Base-by-base conservation (phyloP, 2,797 vertebrate genomes). In the Aldrovandia affinis region DNA sequence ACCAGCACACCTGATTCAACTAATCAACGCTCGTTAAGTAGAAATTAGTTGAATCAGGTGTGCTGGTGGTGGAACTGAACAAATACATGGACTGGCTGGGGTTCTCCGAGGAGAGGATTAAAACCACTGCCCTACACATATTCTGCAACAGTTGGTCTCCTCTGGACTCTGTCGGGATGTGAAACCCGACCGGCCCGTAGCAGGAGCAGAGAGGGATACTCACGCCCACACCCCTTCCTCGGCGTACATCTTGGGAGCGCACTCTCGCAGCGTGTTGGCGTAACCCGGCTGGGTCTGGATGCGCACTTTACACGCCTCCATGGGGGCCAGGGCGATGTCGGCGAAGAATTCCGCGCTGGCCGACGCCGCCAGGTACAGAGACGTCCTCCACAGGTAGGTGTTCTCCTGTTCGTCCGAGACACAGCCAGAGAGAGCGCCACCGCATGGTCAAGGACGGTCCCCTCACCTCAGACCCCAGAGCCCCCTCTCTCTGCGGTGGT, bases 291-390 rank as follows among this genome's bases (percentile, higher is more conserved):
- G 95, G n/a, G 97, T 99, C 93, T 99, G 98, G 92, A 99, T 98
- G 81, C 97, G 97, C 73, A 99, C 98, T 92, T 99, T 99, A 84
- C 94, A 95, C 89, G 98, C 98, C 95, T 99, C 98, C 98, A 99
- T 99, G 89, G 98, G 98, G 95, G 97, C 96, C 94, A 99, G 95
- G 86, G 98, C 98, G 80, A 99, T 97, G 93, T 99, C 98, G 0
- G 98, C 98, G 83, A 99, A 99, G 94, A 99, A 99, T 91, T 99
- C 98, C 0, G 98, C 98, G 8, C 98, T 99, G 94, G 98, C 98
- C 88, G 98, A 99, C 57, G 98, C 96, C 7, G 97, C 98, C 91
- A 99, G 94, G 91, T 99, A 99, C 0, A 99, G 90, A 0, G 97
- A 99, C 20, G 97, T 99, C 89, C 98, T 97, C 98, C 98, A 99